Conservation (phyloP, 2,888 invertebrate genomes). For the Cepaea hortensis region DNA sequence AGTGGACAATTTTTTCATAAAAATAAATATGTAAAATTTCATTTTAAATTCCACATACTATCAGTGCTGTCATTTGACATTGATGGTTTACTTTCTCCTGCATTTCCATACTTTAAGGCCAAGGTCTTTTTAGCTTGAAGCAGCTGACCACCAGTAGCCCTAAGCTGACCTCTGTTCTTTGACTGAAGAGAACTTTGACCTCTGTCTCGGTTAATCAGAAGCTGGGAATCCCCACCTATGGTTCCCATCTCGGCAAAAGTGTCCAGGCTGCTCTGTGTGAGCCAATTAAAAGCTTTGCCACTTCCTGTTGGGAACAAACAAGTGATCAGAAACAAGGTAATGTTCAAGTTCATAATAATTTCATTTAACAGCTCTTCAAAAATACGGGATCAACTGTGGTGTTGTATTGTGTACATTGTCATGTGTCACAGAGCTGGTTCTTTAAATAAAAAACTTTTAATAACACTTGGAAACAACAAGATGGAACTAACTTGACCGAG, state of each 20-base stretch:
- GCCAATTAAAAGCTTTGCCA: conserved; percentile 74
- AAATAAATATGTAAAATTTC: no score
- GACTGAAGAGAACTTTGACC: conserved; percentile 4
- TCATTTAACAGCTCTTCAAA: no score
- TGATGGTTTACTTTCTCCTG: conserved; percentile 29
- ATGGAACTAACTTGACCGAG: no score
- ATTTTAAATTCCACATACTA: not conserved
- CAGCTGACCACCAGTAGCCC: not conserved
- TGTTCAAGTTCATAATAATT: no score
- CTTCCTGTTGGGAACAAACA: conserved; percentile 48
- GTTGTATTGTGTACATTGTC: no score
- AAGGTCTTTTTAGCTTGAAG: conserved; percentile 24
- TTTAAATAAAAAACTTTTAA: no score
- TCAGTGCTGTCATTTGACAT: conserved; percentile 13
- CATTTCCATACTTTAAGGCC: conserved; percentile 3
- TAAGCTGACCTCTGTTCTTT: not conserved
- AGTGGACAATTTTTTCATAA: no score
- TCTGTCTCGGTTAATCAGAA: conserved; percentile 28
- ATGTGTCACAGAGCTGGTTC: no score
- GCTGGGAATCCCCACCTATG: conserved; percentile 35
- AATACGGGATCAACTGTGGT: no score
- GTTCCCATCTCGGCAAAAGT: conserved; percentile 65
- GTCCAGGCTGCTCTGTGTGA: conserved; percentile 75
- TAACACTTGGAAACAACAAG: no score
- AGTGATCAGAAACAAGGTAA: no score